phyloP scores from a whole-genome alignment of 2,113 vertebrate genomes.

The Choloepus hoffmanni region DNA sequence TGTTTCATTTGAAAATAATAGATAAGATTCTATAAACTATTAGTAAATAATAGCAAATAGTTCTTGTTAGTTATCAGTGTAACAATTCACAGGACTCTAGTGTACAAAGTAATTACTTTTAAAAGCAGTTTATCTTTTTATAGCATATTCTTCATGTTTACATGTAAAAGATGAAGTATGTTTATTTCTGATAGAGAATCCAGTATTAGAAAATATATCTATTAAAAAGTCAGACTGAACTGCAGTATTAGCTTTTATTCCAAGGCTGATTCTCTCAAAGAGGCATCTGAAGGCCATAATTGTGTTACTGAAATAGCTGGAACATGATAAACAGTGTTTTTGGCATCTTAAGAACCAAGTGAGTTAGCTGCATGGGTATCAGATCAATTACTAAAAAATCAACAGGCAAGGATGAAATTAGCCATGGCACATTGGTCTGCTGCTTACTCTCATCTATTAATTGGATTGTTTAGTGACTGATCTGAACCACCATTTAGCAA shows the following conservation, averaged over 20 bases:
- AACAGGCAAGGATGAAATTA: conserved; percentile 3
- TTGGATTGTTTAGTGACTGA: conserved; percentile 6
- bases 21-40: neutral
- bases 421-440: neutral
- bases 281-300: neutral
- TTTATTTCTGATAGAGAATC: conserved; percentile 21
- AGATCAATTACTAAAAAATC: conserved; percentile 32
- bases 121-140: conserved; percentile 16
- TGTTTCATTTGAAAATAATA: conserved; percentile 46
- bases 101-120: neutral
- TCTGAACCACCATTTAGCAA: neutral
- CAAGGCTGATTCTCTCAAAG: neutral
- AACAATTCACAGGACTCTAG: neutral
- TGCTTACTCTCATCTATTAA: conserved; percentile 32
- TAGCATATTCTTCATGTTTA: neutral
- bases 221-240: neutral
- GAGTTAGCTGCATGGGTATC: neutral
- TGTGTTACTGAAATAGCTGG: neutral
- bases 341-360: neutral
- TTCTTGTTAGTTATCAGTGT: neutral
- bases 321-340: neutral
- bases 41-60: neutral
- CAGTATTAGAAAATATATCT: neutral
- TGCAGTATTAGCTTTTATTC: neutral
- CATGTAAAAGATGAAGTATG: neutral